A percentile compares a stretch with the other conserved stretches of the same genome.
Conservation (phyloP, 1,140 invertebrate species). For the Lepidurus packardi region DNA sequence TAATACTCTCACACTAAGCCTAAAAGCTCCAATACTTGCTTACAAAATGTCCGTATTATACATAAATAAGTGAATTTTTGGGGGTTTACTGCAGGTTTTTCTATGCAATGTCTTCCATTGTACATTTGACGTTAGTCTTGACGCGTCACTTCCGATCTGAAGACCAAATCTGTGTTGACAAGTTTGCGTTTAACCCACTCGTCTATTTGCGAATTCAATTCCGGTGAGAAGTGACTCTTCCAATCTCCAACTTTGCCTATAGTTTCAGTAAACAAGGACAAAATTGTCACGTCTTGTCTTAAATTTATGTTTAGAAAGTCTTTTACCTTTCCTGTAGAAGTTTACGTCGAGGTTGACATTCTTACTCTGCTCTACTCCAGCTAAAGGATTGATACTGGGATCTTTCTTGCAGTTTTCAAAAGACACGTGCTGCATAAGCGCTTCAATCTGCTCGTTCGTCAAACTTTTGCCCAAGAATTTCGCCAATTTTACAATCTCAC, state of each 20-base stretch:
- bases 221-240: slow-evolving; percentile 30
- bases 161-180: slow-evolving; percentile 10
- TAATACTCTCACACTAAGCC: no score
- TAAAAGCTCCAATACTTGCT: no score
- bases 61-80: no score
- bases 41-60: no score
- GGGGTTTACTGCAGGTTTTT: no score
- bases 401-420: slow-evolving; percentile 49
- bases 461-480: slow-evolving; percentile 39
- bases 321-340: not conserved
- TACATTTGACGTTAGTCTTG: slow-evolving; percentile 9
- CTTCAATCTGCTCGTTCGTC: slow-evolving; percentile 39
- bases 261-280: not conserved
- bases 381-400: not conserved
- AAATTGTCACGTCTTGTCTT: not conserved
- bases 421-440: slow-evolving; percentile 35
- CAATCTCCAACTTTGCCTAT: slow-evolving; percentile 32
- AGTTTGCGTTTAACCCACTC: slow-evolving; percentile 29
- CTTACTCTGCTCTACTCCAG: not conserved
- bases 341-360: not conserved
- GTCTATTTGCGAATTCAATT: slow-evolving; percentile 29
- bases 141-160: not conserved
- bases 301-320: not conserved
- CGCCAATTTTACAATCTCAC: slow-evolving; percentile 23
- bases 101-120: not conserved